These are phyloP conservation scores for Mugil cephalus DNA, from an alignment of 2,113 vertebrate species.

Conservation along the genomic window DNA sequence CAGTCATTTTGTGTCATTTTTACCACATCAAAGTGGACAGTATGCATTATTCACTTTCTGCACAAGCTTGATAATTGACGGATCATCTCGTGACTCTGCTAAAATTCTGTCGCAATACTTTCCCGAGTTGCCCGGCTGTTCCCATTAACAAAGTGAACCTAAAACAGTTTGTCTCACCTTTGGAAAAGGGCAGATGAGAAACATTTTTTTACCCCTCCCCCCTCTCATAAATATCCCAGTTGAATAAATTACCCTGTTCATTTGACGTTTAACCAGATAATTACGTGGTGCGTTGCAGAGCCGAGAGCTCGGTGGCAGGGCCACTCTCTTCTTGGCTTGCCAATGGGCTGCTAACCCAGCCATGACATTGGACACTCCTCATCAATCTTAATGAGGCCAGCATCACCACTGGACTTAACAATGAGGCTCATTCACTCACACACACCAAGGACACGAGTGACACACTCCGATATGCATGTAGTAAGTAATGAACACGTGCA, in stretches of 20 bases:
- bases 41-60: too few species aligned
- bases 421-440: slow-evolving; percentile 57
- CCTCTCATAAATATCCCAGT: slow-evolving; percentile 79
- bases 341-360: slow-evolving; percentile 77
- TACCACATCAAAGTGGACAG: too few species aligned
- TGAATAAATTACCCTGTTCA: slow-evolving; percentile 81
- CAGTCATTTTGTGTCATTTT: too few species aligned
- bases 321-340: slow-evolving; percentile 60
- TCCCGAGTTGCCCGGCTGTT: slow-evolving; percentile 10
- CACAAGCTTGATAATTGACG: slow-evolving; percentile 1
- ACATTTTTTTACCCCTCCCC: slow-evolving; percentile 51
- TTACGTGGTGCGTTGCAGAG: slow-evolving; percentile 67
- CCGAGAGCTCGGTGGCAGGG: slow-evolving; percentile 52
- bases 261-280: slow-evolving; percentile 83
- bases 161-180: slow-evolving; percentile 55
- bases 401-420: slow-evolving; percentile 70
- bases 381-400: slow-evolving; percentile 82
- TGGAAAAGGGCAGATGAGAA: slow-evolving; percentile 68
- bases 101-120: slow-evolving; percentile 19
- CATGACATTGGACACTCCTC: slow-evolving; percentile 78
- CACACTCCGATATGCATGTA: slow-evolving; percentile 24
- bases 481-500: slow-evolving; percentile 3
- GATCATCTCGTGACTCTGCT: neutral
- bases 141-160: slow-evolving; percentile 44
- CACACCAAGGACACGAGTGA: slow-evolving; percentile 33